A percentile compares a stretch with the other conserved stretches of the same genome.
Conservation (phyloP, 2,797 vertebrate species). For the Rallus crepitans region DNA sequence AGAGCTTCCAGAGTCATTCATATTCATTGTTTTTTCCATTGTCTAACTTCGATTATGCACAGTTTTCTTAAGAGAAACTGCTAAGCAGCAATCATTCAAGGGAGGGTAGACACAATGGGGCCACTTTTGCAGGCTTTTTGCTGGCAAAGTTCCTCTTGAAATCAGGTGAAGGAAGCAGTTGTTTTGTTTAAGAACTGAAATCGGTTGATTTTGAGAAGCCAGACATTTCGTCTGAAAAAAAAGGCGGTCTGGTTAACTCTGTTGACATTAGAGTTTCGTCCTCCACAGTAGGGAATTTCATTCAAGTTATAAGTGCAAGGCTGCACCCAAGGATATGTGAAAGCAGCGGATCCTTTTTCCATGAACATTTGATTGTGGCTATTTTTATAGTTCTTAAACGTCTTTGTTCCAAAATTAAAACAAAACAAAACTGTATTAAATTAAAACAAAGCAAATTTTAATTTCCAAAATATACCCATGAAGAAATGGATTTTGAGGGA, state of each 20-base stretch:
- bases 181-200: constrained; percentile 41
- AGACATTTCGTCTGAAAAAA: not conserved
- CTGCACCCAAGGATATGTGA: not conserved
- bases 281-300: not conserved
- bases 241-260: not conserved
- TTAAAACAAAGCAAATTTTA: not conserved
- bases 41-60: constrained; percentile 27
- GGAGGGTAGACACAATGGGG: not conserved
- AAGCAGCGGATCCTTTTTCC: not conserved
- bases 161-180: constrained; percentile 42
- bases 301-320: not conserved
- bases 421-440: not conserved
- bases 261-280: not conserved
- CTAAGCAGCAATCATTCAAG: constrained; percentile 21
- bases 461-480: not conserved
- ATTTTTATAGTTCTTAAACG: not conserved
- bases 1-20: constrained; percentile 45
- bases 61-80: constrained; percentile 46
- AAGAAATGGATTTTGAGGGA: not conserved
- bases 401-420: not conserved
- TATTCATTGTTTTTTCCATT: constrained; percentile 49
- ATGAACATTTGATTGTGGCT: not conserved
- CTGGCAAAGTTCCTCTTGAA: constrained; percentile 7
- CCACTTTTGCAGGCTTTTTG: not conserved
- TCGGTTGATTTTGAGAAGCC: not conserved